A percentile compares a stretch with the other conserved stretches of the same genome.
phyloP scores from a whole-genome alignment of 2,113 vertebrate genomes.

The Mobula hypostoma region DNA sequence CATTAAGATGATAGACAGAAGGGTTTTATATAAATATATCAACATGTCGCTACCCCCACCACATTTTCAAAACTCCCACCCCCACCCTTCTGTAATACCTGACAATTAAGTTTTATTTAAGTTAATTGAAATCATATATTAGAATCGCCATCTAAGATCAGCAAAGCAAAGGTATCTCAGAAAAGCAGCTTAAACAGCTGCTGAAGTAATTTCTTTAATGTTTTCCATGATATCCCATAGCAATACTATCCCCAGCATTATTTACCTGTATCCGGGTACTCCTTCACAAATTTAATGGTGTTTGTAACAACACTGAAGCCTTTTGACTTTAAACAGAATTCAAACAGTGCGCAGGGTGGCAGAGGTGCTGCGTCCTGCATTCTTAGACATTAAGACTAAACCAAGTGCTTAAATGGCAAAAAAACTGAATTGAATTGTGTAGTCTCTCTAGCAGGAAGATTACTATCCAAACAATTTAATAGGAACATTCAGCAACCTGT shows the following conservation, averaged over 20 bases:
- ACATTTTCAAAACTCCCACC: no score
- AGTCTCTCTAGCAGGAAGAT: background rate
- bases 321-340: background rate
- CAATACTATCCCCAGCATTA: background rate
- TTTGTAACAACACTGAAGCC: background rate
- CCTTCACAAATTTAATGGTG: background rate
- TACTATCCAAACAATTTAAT: background rate
- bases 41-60: background rate
- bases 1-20: background rate
- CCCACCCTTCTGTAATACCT: background rate
- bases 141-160: background rate
- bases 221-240: background rate
- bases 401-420: background rate
- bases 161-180: background rate
- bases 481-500: background rate
- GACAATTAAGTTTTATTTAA: background rate
- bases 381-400: background rate
- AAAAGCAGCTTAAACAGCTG: background rate
- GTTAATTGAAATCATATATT: background rate
- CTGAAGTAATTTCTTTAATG: background rate
- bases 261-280: background rate
- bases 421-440: background rate
- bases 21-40: background rate
- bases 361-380: no score
- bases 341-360: background rate